Percentiles rank a stretch among this genome's conserved stretches.
Evolutionary conservation across 1,140 invertebrate genomes (phyloP).

Genomic region (Trichogramma pretiosum): DNA sequence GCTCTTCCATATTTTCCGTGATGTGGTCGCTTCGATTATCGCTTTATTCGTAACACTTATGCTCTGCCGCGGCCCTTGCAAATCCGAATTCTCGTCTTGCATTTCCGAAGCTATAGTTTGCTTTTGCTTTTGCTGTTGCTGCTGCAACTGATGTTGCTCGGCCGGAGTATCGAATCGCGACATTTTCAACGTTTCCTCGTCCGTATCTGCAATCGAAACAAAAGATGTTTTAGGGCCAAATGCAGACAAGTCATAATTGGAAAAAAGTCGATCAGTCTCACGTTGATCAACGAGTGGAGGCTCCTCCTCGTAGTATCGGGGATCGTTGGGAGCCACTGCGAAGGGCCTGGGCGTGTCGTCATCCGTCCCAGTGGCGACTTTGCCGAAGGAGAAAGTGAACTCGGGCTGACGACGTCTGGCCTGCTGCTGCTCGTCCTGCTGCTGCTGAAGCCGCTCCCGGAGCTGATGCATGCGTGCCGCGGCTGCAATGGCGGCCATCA

Average conservation of each 20-base stretch:
- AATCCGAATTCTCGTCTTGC: no score
- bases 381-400: neutral
- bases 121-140: neutral
- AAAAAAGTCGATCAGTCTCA: neutral
- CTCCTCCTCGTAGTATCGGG: slow-evolving; percentile 33
- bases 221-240: neutral
- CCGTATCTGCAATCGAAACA: neutral
- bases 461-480: slow-evolving; percentile 1
- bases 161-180: neutral
- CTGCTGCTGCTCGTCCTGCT: neutral
- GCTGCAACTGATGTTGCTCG: neutral
- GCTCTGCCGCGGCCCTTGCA: no score
- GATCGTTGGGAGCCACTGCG: slow-evolving; percentile 41
- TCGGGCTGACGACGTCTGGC: neutral
- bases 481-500: no score
- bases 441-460: neutral
- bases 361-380: neutral
- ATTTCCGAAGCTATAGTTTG: neutral
- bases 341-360: slow-evolving; percentile 19
- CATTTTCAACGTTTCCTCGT: neutral
- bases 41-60: no score
- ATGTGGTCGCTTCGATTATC: no score
- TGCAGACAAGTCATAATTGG: neutral
- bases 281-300: neutral
- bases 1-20: no score